Evolutionary conservation across 2,888 invertebrate genomes (phyloP).

Genomic region (Scelioninae gen. 2): DNA sequence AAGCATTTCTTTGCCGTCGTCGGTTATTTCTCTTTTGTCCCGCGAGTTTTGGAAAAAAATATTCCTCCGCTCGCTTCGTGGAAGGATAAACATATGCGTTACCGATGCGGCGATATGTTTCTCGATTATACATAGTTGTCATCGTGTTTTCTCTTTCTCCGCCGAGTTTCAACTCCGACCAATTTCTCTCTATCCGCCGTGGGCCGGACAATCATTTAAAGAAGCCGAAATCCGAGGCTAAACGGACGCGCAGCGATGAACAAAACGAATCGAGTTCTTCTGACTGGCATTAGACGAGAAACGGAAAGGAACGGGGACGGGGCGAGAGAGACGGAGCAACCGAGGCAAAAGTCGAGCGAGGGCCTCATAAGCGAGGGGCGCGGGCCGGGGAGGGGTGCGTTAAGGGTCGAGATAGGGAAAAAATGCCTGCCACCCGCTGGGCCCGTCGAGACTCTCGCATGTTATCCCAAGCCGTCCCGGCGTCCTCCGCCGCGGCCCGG

Average conservation of each 20-base stretch:
- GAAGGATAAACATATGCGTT: constrained; percentile 59
- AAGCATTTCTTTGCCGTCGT: neutral
- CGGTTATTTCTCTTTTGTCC: constrained; percentile 11
- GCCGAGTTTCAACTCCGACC: constrained; percentile 47
- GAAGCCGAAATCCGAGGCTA: constrained; percentile 68
- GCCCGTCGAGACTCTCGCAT: constrained; percentile 70
- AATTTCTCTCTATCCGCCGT: constrained; percentile 60
- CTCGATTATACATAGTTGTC: constrained; percentile 62
- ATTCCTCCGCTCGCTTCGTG: constrained; percentile 56
- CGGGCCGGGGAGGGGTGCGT: constrained; percentile 42
- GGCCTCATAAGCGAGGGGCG: constrained; percentile 53
- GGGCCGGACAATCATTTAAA: constrained; percentile 70
- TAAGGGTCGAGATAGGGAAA: constrained; percentile 58
- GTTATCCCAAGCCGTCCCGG: constrained; percentile 68
- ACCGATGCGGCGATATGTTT: constrained; percentile 62
- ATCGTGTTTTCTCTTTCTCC: constrained; percentile 54
- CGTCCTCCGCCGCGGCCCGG: constrained; percentile 60
- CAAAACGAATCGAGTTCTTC: constrained; percentile 64
- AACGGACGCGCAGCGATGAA: constrained; percentile 62
- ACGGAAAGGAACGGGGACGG: constrained; percentile 55
- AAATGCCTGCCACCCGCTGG: constrained; percentile 72
- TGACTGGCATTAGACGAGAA: constrained; percentile 66
- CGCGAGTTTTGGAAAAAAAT: constrained; percentile 38
- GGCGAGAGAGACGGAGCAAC: constrained; percentile 54
- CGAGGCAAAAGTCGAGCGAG: constrained; percentile 52